Conservation (phyloP, 2,797 vertebrate genomes). For the Helicolenus hilgendorfi region DNA sequence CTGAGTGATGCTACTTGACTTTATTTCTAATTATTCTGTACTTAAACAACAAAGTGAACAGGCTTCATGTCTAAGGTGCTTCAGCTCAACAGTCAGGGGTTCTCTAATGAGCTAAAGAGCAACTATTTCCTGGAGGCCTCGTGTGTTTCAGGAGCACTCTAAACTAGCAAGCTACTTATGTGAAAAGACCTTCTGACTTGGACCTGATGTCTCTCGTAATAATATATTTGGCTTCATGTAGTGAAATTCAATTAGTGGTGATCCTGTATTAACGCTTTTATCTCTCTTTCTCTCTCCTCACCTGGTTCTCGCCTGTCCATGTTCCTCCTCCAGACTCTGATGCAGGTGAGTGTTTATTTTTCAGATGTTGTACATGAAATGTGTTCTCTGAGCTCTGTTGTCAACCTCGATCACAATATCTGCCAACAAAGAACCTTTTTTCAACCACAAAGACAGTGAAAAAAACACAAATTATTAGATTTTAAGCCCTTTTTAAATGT, state of each 20-base stretch:
- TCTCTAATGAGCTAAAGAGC: not conserved
- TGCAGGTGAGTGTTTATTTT: slow-evolving; percentile 92
- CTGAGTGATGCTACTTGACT: not conserved
- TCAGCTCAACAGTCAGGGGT: not conserved
- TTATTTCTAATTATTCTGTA: not conserved
- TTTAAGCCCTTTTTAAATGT: not conserved
- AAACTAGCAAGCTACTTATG: not conserved
- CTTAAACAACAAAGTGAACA: not conserved
- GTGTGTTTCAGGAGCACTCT: not conserved
- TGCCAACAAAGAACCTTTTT: no score
- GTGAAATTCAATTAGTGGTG: not conserved
- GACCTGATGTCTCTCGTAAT: not conserved
- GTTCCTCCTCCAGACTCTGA: slow-evolving; percentile 90
- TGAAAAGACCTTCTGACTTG: not conserved
- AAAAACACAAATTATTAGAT: not conserved
- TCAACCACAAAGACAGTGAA: no score
- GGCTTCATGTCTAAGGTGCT: not conserved
- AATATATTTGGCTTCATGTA: not conserved
- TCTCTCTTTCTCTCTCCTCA: slow-evolving; percentile 13
- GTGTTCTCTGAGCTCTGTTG: not conserved
- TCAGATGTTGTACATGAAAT: no score
- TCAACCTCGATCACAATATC: not conserved
- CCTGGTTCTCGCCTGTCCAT: not conserved
- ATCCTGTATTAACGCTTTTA: slow-evolving; percentile 18
- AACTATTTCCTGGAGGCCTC: not conserved